Base-by-base conservation (phyloP, 2,797 vertebrate species). In the Scomberomorus guttatus region DNA sequence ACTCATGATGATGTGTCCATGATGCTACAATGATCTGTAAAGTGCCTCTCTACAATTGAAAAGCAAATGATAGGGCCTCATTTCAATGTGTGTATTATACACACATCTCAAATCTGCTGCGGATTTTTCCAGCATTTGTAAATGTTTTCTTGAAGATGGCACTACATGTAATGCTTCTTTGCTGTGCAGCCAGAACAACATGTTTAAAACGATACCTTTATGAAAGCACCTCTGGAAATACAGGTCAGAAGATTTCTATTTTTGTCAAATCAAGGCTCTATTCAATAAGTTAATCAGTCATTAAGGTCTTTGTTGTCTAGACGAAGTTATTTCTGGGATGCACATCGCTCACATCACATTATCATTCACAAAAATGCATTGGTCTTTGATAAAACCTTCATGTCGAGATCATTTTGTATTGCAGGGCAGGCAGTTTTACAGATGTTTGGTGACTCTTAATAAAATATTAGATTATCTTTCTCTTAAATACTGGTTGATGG, bases 221-320 rank as follows among this genome's bases (percentile, higher is more conserved):
- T 71, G 9, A 59, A 78, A 68, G 34, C 69, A 70, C 58, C 57
- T 77, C 69, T 66, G 42, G 37, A 85, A 83, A 83, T 75, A 52
- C 66, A 78, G 82, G 83, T 88, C 81, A 81, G 63, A 29, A 72
- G 61, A 71, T 61, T 83, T 87, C 83, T 85, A 85, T 87, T 89
- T 88, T 73, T 81, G 75, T 65, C 48, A 39, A 59, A 83, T 86
- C 77, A 88, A 82, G 84, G 78, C 69, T 57, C 50, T 71, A 42
- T 74, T 87, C 68, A 70, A 72, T 81, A 48, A 82, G 52, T 82
- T 81, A 82, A 88, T 79, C 82, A 80, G 54, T 76, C 75, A 77
- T 78, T 86, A 72, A 74, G 9, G 56, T 58, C 76, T 86, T 78
- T 83, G 75, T 78, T 85, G 88, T 85, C 74, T 67, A 78, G 72